Percentiles rank a stretch among this genome's conserved stretches.
Evolutionary conservation across 2,888 invertebrate species (phyloP).

Genomic region (Drosophila borborema): DNA sequence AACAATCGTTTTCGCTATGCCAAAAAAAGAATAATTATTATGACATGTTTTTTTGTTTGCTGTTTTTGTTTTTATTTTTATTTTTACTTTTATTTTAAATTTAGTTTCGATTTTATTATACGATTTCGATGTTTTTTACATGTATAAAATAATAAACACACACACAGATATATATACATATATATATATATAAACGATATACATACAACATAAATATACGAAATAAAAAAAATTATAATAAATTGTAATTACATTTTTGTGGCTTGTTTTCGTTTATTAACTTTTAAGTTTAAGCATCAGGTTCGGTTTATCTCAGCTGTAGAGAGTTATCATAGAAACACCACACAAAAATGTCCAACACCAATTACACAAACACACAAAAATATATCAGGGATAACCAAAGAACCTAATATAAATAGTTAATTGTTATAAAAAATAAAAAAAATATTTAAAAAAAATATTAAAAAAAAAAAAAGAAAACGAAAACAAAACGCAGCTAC

Average conservation of each 20-base stretch:
- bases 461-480: not conserved
- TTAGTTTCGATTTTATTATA: constrained; percentile 50
- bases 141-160: constrained; percentile 36
- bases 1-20: constrained; percentile 38
- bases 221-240: constrained; percentile 56
- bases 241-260: constrained; percentile 53
- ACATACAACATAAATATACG: constrained; percentile 57
- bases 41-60: constrained; percentile 31
- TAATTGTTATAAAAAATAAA: constrained; percentile 15
- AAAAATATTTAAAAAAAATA: not conserved
- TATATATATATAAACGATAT: constrained; percentile 45
- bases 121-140: constrained; percentile 62
- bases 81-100: constrained; percentile 35
- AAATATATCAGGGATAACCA: constrained; percentile 61
- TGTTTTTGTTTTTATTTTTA: constrained; percentile 34
- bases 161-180: not conserved
- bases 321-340: constrained; percentile 31
- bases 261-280: constrained; percentile 45
- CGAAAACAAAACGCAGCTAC: constrained; percentile 63
- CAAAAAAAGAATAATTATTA: constrained; percentile 29
- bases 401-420: constrained; percentile 41
- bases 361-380: constrained; percentile 18
- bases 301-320: constrained; percentile 25
- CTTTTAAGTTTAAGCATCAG: constrained; percentile 34
- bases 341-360: constrained; percentile 34